Evolutionary conservation across 2,888 invertebrate species (phyloP).

Genomic region (Leptinotarsa haldemani): DNA sequence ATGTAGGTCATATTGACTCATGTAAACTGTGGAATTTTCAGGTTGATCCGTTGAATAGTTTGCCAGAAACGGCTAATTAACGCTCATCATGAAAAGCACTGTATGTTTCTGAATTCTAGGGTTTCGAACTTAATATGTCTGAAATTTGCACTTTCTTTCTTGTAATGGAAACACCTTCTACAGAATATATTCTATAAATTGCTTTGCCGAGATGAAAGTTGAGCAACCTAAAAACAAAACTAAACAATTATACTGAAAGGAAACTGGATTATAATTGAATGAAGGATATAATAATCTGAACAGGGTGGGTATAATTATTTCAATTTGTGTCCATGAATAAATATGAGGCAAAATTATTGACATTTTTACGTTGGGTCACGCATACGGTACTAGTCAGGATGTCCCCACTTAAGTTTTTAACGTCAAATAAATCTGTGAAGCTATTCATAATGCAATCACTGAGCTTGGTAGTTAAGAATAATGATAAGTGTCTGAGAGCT

Average conservation of each 20-base stretch:
- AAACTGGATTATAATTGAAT: conserved; percentile 13
- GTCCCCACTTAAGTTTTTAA: conserved; percentile 5
- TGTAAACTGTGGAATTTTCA: too few relatives aligned
- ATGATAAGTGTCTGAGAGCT: background rate
- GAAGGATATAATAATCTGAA: conserved; percentile 3
- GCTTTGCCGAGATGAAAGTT: too few relatives aligned
- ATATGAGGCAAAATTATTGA: conserved; percentile 7
- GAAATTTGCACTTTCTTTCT: too few relatives aligned
- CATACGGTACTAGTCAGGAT: conserved; percentile 4
- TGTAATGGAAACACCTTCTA: background rate
- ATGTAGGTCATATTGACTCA: too few relatives aligned
- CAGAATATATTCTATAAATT: too few relatives aligned
- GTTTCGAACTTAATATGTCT: too few relatives aligned
- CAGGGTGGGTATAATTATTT: conserved; percentile 10
- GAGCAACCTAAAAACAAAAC: background rate
- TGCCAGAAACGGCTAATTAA: too few relatives aligned
- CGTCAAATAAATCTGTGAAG: conserved; percentile 12
- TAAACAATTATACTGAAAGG: background rate
- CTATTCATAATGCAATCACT: conserved; percentile 9
- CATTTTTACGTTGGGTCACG: conserved; percentile 4
- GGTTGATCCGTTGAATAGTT: too few relatives aligned
- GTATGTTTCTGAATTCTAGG: too few relatives aligned
- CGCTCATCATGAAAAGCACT: too few relatives aligned
- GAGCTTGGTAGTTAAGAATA: background rate
- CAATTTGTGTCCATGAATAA: conserved; percentile 13